Percentiles rank a stretch among this genome's conserved stretches.
phyloP scores from a whole-genome alignment of 2,113 vertebrate genomes.

The Rhineura floridana region DNA sequence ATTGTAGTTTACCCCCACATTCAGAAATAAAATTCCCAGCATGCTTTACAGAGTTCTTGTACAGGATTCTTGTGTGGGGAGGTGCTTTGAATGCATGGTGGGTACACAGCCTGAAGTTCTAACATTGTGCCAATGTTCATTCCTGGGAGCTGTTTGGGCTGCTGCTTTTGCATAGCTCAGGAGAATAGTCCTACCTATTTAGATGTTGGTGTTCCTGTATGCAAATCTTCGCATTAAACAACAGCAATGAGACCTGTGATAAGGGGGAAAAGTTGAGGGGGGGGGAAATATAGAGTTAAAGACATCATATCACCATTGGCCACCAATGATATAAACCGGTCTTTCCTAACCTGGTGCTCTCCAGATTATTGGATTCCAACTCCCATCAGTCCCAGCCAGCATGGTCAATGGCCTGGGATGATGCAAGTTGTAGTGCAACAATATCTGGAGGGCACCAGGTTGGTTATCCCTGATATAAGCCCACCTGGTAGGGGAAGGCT shows the following conservation, averaged over 20 bases:
- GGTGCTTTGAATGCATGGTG: too few relatives aligned
- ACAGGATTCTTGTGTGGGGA: too few relatives aligned
- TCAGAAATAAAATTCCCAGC: too few relatives aligned
- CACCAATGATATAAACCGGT: neutral
- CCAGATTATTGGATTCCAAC: neutral
- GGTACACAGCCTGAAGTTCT: neutral
- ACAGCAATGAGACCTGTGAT: conserved; percentile 53
- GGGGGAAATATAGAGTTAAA: neutral
- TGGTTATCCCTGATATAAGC: neutral
- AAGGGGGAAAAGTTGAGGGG: neutral
- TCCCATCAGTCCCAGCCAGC: neutral
- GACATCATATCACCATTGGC: too few relatives aligned
- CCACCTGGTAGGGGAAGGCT: neutral
- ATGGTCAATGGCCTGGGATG: too few relatives aligned
- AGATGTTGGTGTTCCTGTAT: conserved; percentile 50
- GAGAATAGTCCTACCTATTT: conserved; percentile 37
- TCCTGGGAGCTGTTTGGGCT: neutral
- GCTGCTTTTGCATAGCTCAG: neutral
- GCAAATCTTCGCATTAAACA: conserved; percentile 52
- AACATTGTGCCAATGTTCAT: neutral
- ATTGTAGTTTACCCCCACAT: too few relatives aligned
- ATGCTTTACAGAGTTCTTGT: too few relatives aligned
- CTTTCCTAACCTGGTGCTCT: neutral
- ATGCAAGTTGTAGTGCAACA: too few relatives aligned
- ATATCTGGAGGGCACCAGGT: too few relatives aligned